Conservation (phyloP, 2,113 vertebrate species). For the Siphamia tubifer region DNA sequence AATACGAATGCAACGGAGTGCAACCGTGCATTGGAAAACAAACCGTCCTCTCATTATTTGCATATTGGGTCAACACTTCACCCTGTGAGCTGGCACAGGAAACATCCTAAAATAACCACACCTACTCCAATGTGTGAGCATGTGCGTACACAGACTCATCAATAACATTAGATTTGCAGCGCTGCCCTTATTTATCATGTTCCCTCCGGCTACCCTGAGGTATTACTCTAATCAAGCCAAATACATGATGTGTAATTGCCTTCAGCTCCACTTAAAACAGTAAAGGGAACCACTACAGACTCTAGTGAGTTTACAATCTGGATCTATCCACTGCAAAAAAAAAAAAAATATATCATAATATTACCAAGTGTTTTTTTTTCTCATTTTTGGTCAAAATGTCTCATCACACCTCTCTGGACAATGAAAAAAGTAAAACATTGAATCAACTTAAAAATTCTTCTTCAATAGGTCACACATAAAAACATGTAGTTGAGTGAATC, state of each 20-base stretch:
- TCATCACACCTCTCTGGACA: too few relatives aligned
- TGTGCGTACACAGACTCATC: constrained; percentile 1
- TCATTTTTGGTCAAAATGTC: too few relatives aligned
- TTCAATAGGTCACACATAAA: too few relatives aligned
- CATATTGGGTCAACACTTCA: constrained; percentile 37
- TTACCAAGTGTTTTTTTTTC: too few relatives aligned
- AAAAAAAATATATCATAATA: too few relatives aligned
- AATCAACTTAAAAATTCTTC: too few relatives aligned
- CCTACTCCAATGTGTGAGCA: background rate
- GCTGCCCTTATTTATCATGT: constrained; percentile 45
- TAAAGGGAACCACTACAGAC: constrained; percentile 7
- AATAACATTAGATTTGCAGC: constrained; percentile 14
- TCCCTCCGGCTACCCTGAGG: constrained; percentile 34
- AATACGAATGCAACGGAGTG: constrained; percentile 17
- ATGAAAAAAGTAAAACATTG: too few relatives aligned
- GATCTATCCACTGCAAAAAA: too few relatives aligned
- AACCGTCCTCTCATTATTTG: constrained; percentile 30
- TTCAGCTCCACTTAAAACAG: constrained; percentile 30
- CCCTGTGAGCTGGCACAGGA: background rate
- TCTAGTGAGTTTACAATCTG: too few relatives aligned
- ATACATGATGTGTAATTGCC: constrained; percentile 51
- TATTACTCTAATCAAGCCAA: constrained; percentile 60
- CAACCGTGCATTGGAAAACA: constrained; percentile 30
- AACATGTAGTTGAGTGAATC: too few relatives aligned
- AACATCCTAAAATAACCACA: constrained; percentile 7